Evolutionary conservation across 2,797 vertebrate genomes (phyloP), one percentile per base, ranked within the genome.

Genomic region (Euthynnus affinis): DNA sequence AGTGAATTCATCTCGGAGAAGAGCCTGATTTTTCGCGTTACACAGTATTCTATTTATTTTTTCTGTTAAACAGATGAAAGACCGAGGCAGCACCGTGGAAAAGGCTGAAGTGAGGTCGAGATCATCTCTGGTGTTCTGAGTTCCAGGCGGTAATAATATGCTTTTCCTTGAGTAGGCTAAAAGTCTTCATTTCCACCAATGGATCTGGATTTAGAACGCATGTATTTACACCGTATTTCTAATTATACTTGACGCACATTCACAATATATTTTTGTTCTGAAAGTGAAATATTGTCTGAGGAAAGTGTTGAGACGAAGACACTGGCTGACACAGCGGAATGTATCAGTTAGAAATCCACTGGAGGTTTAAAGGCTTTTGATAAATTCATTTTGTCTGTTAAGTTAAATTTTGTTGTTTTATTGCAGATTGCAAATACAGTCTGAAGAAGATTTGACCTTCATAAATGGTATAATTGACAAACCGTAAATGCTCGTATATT

Each of bases 161-260:
- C n/a, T n/a, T n/a, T n/a, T n/a, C n/a, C n/a, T n/a, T n/a, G n/a
- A n/a, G n/a, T n/a, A n/a, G n/a, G n/a, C n/a, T n/a, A n/a, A n/a
- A 80, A 80, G 63, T 52, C 52, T 72, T 40, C 46, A 61, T 84
- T 76, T 81, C 63, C 70, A 76, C 42, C 15, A 6, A 3, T 13
- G 22, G 48, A 20, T 29, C 72, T 37, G 44, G 17, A 77, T 83
- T 85, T 80, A 85, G 82, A 81, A 77, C 44, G 48, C 55, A 1
- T 13, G 46, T 0, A 82, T 71, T 76, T 76, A 65, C 53, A 42
- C 2, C 3, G 15, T 29, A 18, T 66, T 82, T 68, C 27, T 85
- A 87, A 87, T 85, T 87, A 80, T 71, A 80, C 53, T 51, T 52
- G 1, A 34, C 18, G 14, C 71, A 22, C 70, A 64, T 63, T 20